Percentiles rank a stretch among this genome's conserved stretches.
phyloP scores from a whole-genome alignment of 2,888 invertebrate species.

The Eristalis intricaria region DNA sequence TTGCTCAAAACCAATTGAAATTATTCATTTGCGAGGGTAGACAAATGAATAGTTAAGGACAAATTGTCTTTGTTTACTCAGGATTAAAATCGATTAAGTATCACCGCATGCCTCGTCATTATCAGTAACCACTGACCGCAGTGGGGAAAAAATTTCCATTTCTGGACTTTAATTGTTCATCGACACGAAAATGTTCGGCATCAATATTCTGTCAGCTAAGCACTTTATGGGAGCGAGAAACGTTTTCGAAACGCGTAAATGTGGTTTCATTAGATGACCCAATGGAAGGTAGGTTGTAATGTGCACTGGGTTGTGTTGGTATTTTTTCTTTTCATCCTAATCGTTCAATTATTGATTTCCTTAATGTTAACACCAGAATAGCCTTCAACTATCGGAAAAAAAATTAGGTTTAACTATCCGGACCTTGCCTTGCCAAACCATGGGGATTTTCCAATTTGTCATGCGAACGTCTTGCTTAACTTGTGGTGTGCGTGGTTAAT shows the following conservation, averaged over 20 bases:
- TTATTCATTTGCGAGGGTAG: conserved; percentile 28
- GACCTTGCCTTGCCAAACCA: not conserved
- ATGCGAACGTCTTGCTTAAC: conserved; percentile 51
- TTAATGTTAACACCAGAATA: conserved; percentile 38
- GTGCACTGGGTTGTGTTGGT: conserved; percentile 15
- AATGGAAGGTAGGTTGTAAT: conserved; percentile 14
- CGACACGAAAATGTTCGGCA: conserved; percentile 54
- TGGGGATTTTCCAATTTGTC: conserved; percentile 51
- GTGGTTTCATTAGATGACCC: conserved; percentile 58
- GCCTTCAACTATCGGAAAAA: conserved; percentile 35
- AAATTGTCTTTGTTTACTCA: conserved; percentile 52
- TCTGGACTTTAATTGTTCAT: conserved; percentile 47
- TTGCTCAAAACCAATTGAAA: conserved; percentile 26
- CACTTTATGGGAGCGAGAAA: conserved; percentile 37
- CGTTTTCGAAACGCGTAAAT: conserved; percentile 50
- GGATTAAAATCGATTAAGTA: conserved; percentile 56
- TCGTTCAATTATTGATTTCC: conserved; percentile 61
- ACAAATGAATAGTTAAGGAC: conserved; percentile 36
- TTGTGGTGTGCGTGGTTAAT: conserved; percentile 4
- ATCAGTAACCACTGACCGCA: not conserved
- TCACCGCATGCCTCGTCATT: conserved; percentile 28
- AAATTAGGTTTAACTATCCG: conserved; percentile 15
- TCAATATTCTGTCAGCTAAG: conserved; percentile 29
- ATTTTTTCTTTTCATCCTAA: conserved; percentile 20
- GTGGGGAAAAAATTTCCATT: conserved; percentile 43